phyloP scores from a whole-genome alignment of 2,888 invertebrate genomes.

The Caenorhabditis imperialis region DNA sequence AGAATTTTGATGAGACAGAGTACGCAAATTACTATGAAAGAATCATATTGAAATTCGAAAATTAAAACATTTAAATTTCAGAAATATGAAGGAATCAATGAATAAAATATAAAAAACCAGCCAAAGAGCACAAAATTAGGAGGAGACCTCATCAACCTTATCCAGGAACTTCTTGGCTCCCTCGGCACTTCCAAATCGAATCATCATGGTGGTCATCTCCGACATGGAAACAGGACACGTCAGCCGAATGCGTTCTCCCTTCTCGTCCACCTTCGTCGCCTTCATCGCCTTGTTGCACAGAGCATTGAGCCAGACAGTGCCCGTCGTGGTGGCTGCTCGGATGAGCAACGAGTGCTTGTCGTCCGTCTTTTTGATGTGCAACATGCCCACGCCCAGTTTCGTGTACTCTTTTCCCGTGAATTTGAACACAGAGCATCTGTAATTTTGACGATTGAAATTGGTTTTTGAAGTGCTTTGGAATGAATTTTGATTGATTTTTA shows the following conservation, averaged over 20 bases:
- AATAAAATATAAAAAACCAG: background rate
- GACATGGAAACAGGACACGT: conserved; percentile 51
- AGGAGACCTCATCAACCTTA: conserved; percentile 43
- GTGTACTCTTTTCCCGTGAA: conserved; percentile 55
- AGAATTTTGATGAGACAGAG: too few species aligned
- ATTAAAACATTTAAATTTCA: background rate
- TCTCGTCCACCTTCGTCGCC: conserved; percentile 58
- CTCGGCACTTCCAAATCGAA: conserved; percentile 56
- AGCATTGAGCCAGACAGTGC: conserved; percentile 67
- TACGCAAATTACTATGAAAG: too few species aligned
- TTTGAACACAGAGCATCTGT: conserved; percentile 66
- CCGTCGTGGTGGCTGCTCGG: conserved; percentile 67
- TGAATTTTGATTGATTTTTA: too few species aligned
- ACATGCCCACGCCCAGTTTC: conserved; percentile 67
- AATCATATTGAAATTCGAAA: too few species aligned
- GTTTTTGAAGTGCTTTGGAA: too few species aligned
- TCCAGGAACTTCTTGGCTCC: conserved; percentile 48
- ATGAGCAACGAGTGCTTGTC: conserved; percentile 62
- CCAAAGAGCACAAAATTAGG: background rate
- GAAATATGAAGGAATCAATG: conserved; percentile 4
- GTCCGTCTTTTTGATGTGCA: conserved; percentile 62
- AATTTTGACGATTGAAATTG: too few species aligned
- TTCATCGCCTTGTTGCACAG: conserved; percentile 63
- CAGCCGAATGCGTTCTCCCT: conserved; percentile 57
- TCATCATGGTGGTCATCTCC: conserved; percentile 64